phyloP scores from a whole-genome alignment of 2,888 invertebrate genomes.

The Caenorhabditis japonica region DNA sequence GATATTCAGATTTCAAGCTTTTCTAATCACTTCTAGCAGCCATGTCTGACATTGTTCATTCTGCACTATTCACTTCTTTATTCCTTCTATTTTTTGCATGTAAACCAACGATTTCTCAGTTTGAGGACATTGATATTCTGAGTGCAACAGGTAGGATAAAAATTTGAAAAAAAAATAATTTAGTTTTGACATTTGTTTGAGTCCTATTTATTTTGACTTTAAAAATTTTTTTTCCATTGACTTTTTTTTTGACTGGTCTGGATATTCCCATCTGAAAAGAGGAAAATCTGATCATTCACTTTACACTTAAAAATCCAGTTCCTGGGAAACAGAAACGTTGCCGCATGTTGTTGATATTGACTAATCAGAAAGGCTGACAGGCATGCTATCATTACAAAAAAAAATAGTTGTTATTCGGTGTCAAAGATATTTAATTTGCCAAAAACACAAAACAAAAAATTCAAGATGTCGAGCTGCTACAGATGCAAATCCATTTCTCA shows the following conservation, averaged over 20 bases:
- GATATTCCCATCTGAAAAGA: constrained; percentile 14
- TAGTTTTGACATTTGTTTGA: background rate
- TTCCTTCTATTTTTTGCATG: constrained; percentile 37
- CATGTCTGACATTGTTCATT: constrained; percentile 30
- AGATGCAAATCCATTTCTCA: constrained; percentile 40
- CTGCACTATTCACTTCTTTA: constrained; percentile 24
- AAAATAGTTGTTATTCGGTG: background rate
- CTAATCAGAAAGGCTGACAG: constrained; percentile 39
- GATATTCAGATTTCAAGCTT: constrained; percentile 6
- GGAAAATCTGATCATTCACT: constrained; percentile 28
- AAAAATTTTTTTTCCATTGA: background rate
- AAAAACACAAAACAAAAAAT: no score
- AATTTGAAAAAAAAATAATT: background rate
- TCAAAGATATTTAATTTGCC: no score
- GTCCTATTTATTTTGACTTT: background rate
- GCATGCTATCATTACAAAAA: constrained; percentile 23
- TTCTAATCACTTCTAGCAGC: constrained; percentile 13
- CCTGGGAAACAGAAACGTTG: constrained; percentile 20
- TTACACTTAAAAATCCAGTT: constrained; percentile 52
- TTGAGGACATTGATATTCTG: constrained; percentile 31
- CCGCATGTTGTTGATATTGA: constrained; percentile 51
- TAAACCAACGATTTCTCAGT: constrained; percentile 35
- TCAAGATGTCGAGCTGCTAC: constrained; percentile 52
- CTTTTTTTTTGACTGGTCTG: background rate
- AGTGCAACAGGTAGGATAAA: constrained; percentile 40